Conservation (phyloP, 2,113 vertebrate species). For the Syngnathus typhle region DNA sequence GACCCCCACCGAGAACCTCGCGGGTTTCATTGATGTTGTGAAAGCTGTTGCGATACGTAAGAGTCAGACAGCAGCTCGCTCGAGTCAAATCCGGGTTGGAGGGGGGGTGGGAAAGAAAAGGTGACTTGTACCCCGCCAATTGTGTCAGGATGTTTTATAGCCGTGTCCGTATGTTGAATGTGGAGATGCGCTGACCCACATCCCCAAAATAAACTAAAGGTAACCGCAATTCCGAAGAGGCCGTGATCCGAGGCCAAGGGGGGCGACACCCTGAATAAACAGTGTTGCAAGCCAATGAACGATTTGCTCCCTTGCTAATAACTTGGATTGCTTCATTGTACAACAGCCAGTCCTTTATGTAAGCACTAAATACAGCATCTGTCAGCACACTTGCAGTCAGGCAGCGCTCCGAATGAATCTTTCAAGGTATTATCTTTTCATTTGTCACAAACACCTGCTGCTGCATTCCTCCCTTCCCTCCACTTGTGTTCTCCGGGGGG, state of each 20-base stretch:
- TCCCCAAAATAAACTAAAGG: slow-evolving; percentile 54
- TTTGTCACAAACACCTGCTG: slow-evolving; percentile 54
- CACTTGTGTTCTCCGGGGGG: slow-evolving; percentile 36
- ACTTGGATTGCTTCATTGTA: slow-evolving; percentile 44
- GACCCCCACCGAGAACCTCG: slow-evolving; percentile 44
- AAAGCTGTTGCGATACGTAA: slow-evolving; percentile 50
- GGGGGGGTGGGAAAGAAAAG: slow-evolving; percentile 28
- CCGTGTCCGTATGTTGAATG: slow-evolving; percentile 47
- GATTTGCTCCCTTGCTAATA: slow-evolving; percentile 79
- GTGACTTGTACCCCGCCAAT: slow-evolving; percentile 19
- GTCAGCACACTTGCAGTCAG: slow-evolving; percentile 38
- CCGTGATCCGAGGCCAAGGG: slow-evolving; percentile 48
- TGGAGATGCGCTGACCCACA: slow-evolving; percentile 49
- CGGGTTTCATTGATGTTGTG: slow-evolving; percentile 47
- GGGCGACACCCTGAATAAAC: slow-evolving; percentile 77
- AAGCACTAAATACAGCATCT: neutral
- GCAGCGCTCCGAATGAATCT: slow-evolving; percentile 34
- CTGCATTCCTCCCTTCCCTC: slow-evolving; percentile 43
- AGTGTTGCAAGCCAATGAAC: slow-evolving; percentile 81
- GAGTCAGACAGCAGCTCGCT: slow-evolving; percentile 40
- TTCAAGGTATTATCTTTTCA: slow-evolving; percentile 47
- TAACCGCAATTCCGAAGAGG: slow-evolving; percentile 45
- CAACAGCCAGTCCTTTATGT: neutral
- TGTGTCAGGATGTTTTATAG: slow-evolving; percentile 39
- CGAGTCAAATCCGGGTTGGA: slow-evolving; percentile 46